Evolutionary conservation across 2,888 invertebrate genomes (phyloP), one percentile per base, ranked within the genome.

Genomic region (Stenchaetothrips biformis): DNA sequence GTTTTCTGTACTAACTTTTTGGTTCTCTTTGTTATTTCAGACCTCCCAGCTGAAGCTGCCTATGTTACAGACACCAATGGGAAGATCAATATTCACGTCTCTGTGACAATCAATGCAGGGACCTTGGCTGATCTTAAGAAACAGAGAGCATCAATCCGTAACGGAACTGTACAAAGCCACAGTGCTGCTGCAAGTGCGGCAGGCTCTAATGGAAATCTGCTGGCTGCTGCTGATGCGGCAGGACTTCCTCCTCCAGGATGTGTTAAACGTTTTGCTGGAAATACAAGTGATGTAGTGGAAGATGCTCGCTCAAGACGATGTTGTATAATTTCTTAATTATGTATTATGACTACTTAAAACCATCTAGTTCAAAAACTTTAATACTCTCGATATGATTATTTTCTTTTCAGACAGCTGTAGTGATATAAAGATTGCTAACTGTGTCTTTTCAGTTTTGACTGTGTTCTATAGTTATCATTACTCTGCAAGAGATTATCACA

Each of bases 41-140:
- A 83, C 81, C 83, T 84, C 78, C 84, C 85, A 53, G 84, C 85
- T 79, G 85, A 83, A 85, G 84, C 84, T 77, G 84, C 83, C 77
- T 85, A 88, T 83, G 87, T 88, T 79, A 87, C 88, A 82, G 90
- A 90, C 85, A 90, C 93, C 88, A 95, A 95, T 89, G 94, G 94
- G 87, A 95, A 95, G 90, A 94, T 93, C 89, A 94, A 93, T 90
- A 94, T 94, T 87, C 94, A 93, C 90, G 94, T 94, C 87, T 94
- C 94, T 87, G 92, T 92, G 82, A 91, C 92, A 81, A 95, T 95
- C 86, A 93, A 92, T 86, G 92, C 92, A 84, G 92, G 93, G 84
- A 97, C 97, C 79, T 90, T 98, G 84, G 94, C 97, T 80, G 97
- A 97, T 88, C 89, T 97, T 87, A 98, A 98, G 89, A 96, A 96